phyloP scores from a whole-genome alignment of 2,113 vertebrate species.

The Anhinga anhinga region DNA sequence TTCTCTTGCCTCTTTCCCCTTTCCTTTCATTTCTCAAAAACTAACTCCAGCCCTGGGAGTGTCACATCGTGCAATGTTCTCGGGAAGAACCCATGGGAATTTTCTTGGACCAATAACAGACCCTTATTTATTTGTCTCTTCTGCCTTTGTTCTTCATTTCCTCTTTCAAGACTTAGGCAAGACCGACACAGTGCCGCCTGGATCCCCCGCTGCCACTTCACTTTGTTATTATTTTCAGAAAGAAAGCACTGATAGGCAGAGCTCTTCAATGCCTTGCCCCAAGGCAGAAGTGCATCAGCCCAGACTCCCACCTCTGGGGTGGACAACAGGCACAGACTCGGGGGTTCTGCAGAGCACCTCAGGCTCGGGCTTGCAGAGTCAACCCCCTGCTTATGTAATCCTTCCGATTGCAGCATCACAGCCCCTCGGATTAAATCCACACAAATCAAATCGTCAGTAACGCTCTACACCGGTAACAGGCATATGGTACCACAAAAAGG shows the following conservation, averaged over 20 bases:
- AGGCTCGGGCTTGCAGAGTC: background rate
- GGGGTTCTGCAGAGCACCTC: background rate
- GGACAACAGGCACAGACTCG: background rate
- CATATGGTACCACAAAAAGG: constrained; percentile 9
- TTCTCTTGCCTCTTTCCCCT: background rate
- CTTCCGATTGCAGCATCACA: background rate
- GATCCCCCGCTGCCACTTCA: constrained; percentile 1
- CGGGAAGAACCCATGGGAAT: background rate
- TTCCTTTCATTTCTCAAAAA: constrained; percentile 6
- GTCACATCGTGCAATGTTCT: background rate
- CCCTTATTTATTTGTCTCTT: constrained; percentile 64
- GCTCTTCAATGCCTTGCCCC: background rate
- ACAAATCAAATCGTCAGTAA: background rate
- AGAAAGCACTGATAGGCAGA: background rate
- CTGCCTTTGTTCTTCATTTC: constrained; percentile 67
- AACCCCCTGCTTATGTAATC: background rate
- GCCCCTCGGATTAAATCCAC: constrained; percentile 16
- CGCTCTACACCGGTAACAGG: background rate
- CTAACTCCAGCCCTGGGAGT: constrained; percentile 2
- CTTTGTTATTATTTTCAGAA: constrained; percentile 34
- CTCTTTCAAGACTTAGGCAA: constrained; percentile 55
- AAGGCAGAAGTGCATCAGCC: background rate
- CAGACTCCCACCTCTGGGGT: background rate
- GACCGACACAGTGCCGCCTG: constrained; percentile 1
- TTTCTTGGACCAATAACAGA: constrained; percentile 50